These are phyloP conservation scores for Choreutis nemorana DNA, from an alignment of 2,888 invertebrate genomes.

Conservation along the genomic window DNA sequence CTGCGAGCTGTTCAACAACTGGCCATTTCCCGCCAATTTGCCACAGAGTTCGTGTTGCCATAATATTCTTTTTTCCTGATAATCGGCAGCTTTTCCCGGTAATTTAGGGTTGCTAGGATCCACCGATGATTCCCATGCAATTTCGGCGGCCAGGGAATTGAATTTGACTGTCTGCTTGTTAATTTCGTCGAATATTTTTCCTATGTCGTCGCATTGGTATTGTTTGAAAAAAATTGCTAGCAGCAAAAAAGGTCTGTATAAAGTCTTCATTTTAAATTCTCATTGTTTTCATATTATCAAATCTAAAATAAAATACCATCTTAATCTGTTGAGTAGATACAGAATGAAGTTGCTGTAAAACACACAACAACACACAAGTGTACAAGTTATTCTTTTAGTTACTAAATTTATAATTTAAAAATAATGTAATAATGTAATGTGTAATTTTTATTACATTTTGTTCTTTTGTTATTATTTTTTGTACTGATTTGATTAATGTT, in stretches of 20 bases:
- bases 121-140: constrained; percentile 45
- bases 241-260: constrained; percentile 4
- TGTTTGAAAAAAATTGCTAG: constrained; percentile 10
- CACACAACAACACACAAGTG: constrained; percentile 6
- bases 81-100: constrained; percentile 20
- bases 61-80: constrained; percentile 25
- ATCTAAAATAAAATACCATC: constrained; percentile 5
- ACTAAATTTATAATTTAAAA: too few species aligned
- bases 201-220: constrained; percentile 17
- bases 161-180: constrained; percentile 31
- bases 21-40: constrained; percentile 18
- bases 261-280: constrained; percentile 2
- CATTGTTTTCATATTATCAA: neutral
- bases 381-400: constrained; percentile 8
- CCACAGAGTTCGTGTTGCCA: constrained; percentile 38
- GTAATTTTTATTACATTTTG: too few species aligned
- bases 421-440: too few species aligned
- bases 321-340: constrained; percentile 7
- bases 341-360: constrained; percentile 7
- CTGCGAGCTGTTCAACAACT: constrained; percentile 36
- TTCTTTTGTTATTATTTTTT: too few species aligned
- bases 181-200: constrained; percentile 28
- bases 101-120: constrained; percentile 27
- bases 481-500: too few species aligned
- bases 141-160: constrained; percentile 33